These are phyloP conservation scores for human DNA, from an alignment of 2,113 vertebrate species.

Conservation along the genomic window GRCh38 chr4:113306001-113306500, in stretches of 20 bases:
- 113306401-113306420: not conserved
- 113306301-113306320: not conserved
- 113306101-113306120: not conserved
- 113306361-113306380: not conserved
- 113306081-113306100: not conserved
- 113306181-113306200: not conserved
- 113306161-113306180: not conserved
- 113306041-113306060: not conserved
- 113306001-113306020: not conserved
- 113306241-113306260: not conserved
- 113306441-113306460: not conserved
- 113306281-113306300: not conserved
- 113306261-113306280: not conserved
- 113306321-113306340: not conserved
- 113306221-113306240: not conserved
- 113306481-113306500: not conserved
- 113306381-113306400: not conserved
- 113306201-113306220: not conserved
- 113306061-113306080: not conserved
- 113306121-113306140: not conserved
- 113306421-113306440: not conserved
- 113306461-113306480: not conserved
- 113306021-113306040: not conserved
- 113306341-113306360: not conserved
- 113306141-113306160: not conserved